Evolutionary conservation across 2,888 invertebrate species (phyloP), one percentile per base, ranked within the genome.

Genomic region (Cryptocephalus primarius): DNA sequence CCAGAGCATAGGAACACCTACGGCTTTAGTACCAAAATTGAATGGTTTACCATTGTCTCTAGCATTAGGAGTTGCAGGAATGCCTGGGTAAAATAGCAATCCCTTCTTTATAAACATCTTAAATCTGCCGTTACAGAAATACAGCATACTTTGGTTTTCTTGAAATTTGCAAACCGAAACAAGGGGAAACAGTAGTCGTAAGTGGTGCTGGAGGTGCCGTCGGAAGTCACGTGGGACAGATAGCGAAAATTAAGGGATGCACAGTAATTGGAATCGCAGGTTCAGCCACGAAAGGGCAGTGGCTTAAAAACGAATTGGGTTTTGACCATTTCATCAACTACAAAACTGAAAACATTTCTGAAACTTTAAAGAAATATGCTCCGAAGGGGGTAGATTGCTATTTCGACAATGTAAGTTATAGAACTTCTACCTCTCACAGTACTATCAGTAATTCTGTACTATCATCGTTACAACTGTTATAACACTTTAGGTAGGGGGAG

Each of bases 151-250:
- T 86, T 69, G 88, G 87, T 1, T 70, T 87, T 8, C 66, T 80
- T 51, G 82, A 86, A 55, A 71, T 85, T 49, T 85, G 85, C 53
- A 66, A 78, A 47, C 84, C 86, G 2, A 81, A 83, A 68, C 56
- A 74, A 8, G 85, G 83, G 8, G 85, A 88, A 65, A 82, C 81
- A 1, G 75, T 88, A n/a, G 80, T 82, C 1, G 77, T 88, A 2
- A 80, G 79, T 34, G 80, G 80, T 4, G 88, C 87, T 12, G 87
- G 83, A 32, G 88, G 88, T 11, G 87, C 85, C 33, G 86, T 88
- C 9, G 88, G 88, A 8, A 80, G 77, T 48, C 75, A 82, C 43
- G 87, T 85, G 33, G 87, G 87, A 2, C 88, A 88, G 72, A 83
- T 88, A 52, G 87, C 79, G 1, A 87, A 86, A 70, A 75, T 80